Base-by-base conservation (phyloP, 2,113 vertebrate species). In the Carassius carassius region DNA sequence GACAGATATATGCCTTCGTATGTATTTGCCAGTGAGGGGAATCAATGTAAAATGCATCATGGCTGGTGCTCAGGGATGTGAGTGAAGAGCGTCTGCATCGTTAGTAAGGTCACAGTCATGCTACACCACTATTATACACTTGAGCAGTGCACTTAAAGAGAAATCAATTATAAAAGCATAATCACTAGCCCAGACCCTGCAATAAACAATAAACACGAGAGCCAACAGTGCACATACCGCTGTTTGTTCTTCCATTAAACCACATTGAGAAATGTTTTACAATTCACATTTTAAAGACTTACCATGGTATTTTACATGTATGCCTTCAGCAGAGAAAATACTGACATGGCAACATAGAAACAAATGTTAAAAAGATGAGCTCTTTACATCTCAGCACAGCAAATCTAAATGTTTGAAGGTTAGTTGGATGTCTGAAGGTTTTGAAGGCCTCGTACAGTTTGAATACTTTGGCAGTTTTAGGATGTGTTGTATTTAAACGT, bases 91-190 rank as follows among this genome's bases (percentile, higher is more conserved):
- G 9, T 65, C 16, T 63, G 35, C n/a, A 80, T 9, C 2, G 41
- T 29, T 49, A 44, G 77, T 44, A 67, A 67, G 62, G 62, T 69
- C 62, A 67, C 62, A 35, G 78, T 35, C 37, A 69, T 32, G 62
- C 78, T 54, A 81, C 25, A 81, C 60, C 78, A 67, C 62, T 62
- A 81, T 81, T 67, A 69, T 69, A 69, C 60, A 81, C 78, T 69
- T 32, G 14, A 81, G 44, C 62, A 21, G 62, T 35, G 78, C 44
- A 81, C 78, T 81, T 81, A 81, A 67, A 69, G 41, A 14, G n/a
- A 81, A 81, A 81, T 81, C 23, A 51, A 69, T 81, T 67, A 81
- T 7, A 81, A 54, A 29, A 29, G 74, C 62, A 51, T 67, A 67
- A 81, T 81, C 41, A 44, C 41, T 44, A 8, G 41, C 41, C 41